Evolutionary conservation across 2,113 vertebrate species (phyloP), one percentile per base, ranked within the genome.

Genomic region (Hyla sarda): DNA sequence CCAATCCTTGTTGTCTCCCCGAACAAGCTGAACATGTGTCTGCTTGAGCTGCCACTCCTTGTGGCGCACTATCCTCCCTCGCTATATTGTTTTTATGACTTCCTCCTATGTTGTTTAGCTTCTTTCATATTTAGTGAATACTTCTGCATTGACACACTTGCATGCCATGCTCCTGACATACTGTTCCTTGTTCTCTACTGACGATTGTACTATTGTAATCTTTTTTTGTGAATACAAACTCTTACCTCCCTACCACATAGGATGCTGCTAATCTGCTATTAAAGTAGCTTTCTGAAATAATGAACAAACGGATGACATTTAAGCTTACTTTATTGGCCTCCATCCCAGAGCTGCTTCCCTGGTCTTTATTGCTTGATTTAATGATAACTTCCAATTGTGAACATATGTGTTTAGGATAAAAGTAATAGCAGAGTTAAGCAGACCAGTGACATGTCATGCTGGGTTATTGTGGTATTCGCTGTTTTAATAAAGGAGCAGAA

Each of bases 391-490:
- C 25, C n/a, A 28, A 28, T 28, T 65, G 25, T 65, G n/a, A 65
- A 58, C 54, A 58, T n/a, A 58, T 58, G 54, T 58, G 54, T 58
- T 58, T 58, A 58, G 54, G 19, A 58, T 58, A 58, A 58, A 58
- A 58, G 54, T 58, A 58, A 58, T 58, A 58, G 54, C 21, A 0
- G 21, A 58, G 54, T 58, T 58, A 21, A n/a, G 54, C 1, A 58
- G 54, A 58, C 54, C 60, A 30, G 60, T 65, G 60, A 65, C 14
- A 13, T 13, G 60, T 65, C 60, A 25, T 14, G 60, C 28, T 65
- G 60, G 25, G 60, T 65, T 14, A 65, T 30, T 65, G 28, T 65
- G 30, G 28, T 65, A 65, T 28, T 2, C 25, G 12, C 54, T 3
- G 2, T 58, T 58, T 58, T 58, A 58, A 8, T n/a, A n/a, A 8